Conservation (phyloP, 2,113 vertebrate genomes). For the Prochilodus magdalenae region DNA sequence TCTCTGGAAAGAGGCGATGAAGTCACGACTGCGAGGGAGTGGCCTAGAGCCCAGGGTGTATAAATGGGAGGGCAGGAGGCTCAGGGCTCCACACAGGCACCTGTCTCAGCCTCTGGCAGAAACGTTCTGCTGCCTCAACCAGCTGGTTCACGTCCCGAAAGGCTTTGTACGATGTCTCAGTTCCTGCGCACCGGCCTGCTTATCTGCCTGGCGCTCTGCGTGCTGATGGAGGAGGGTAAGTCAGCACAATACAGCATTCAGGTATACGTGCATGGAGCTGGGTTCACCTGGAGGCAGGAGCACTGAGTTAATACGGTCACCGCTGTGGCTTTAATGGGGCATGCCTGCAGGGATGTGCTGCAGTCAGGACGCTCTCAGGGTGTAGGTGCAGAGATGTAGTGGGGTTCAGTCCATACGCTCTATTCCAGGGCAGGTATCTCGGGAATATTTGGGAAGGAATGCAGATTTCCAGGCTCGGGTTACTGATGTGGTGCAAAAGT, state of each 20-base stretch:
- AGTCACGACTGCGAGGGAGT: slow-evolving; percentile 44
- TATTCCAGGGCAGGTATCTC: not conserved
- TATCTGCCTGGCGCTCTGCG: slow-evolving; percentile 56
- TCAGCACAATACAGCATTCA: not conserved
- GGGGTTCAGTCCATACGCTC: not conserved
- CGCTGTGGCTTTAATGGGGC: no score
- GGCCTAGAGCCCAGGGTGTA: slow-evolving; percentile 31
- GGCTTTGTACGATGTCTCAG: slow-evolving; percentile 59
- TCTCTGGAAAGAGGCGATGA: slow-evolving; percentile 10
- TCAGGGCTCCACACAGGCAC: slow-evolving; percentile 66
- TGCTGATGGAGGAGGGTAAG: slow-evolving; percentile 72
- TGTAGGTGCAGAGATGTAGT: no score
- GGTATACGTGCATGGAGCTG: no score
- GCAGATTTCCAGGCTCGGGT: no score
- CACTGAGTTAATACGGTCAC: no score
- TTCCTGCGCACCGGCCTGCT: slow-evolving; percentile 53
- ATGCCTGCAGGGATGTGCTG: no score
- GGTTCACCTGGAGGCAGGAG: no score
- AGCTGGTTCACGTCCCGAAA: slow-evolving; percentile 8
- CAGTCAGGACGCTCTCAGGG: no score
- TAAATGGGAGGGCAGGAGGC: slow-evolving; percentile 63
- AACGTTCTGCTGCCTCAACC: slow-evolving; percentile 14
- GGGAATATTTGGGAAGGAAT: no score
- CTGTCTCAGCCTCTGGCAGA: slow-evolving; percentile 60
- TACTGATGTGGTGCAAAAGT: no score